phyloP scores from a whole-genome alignment of 2,888 invertebrate species.

The Coleophora deauratella region DNA sequence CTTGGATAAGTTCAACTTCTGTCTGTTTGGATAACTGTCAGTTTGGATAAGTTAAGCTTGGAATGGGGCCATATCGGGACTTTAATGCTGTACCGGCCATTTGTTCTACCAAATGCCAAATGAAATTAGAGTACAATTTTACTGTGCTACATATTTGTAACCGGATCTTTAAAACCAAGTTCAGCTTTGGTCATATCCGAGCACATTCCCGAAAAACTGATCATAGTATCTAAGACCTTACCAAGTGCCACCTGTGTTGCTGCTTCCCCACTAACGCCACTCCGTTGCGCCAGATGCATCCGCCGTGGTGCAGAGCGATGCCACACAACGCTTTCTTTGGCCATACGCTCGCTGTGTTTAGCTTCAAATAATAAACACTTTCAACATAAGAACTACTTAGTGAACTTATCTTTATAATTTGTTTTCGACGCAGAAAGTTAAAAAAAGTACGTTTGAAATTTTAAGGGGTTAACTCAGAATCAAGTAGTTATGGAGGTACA shows the following conservation, averaged over 20 bases:
- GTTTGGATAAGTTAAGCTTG: no score
- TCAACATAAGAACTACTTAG: not conserved
- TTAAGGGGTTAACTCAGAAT: not conserved
- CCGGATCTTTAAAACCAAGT: no score
- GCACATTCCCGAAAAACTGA: no score
- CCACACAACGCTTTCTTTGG: constrained; percentile 37
- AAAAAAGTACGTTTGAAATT: no score
- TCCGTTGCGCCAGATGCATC: constrained; percentile 38
- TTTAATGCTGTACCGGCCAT: no score
- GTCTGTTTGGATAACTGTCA: no score
- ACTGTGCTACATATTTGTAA: no score
- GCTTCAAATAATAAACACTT: constrained; percentile 17
- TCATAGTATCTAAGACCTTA: constrained; percentile 15
- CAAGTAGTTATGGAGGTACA: not conserved
- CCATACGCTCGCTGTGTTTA: constrained; percentile 30
- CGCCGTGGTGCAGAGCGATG: constrained; percentile 19
- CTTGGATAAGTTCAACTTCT: no score
- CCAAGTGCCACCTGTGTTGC: constrained; percentile 31
- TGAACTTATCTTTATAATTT: not conserved
- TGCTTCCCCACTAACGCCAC: constrained; percentile 26
- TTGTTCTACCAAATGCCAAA: no score
- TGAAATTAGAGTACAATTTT: no score
- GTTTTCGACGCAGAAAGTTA: not conserved
- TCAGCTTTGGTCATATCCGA: no score
- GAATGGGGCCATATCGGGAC: no score